Base-by-base conservation (phyloP, 2,797 vertebrate species). In the Acipenser oxyrinchus region DNA sequence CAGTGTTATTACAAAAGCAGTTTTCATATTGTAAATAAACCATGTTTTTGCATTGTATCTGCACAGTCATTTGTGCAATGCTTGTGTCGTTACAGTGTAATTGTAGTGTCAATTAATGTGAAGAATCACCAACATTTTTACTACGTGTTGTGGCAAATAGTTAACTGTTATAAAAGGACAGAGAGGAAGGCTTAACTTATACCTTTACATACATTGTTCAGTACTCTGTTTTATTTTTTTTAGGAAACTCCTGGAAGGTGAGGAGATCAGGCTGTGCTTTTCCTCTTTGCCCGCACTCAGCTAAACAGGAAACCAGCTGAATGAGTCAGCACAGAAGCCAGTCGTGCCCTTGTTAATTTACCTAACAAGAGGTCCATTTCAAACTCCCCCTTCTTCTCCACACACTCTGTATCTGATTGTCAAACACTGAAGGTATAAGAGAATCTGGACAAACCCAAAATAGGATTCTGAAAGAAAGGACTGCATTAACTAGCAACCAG, bases 331-430 rank as follows among this genome's bases (percentile, higher is more conserved):
- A 71, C 66, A 67, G 76, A 91, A 90, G 88, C 82, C 75, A 86
- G 75, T 86, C 70, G 86, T 73, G 88, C 89, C 90, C 90, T 91
- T 90, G 90, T 88, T 79, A 55, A 55, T 10, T n/a, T 55, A 55
- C 72, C 73, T 71, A 76, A 83, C 89, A 91, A 91, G 89, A 90
- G 88, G 88, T 88, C 84, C 80, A 82, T 78, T 67, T 78, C 67
- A 83, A 87, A 81, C 84, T 91, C 88, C 90, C 90, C 90, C 90
- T 91, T 91, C 87, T 91, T 91, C 90, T 91, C 84, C 88, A 90
- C 90, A 90, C 86, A 60, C 70, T 77, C 62, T 75, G 69, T 81
- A 76, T 76, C 65, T 79, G 66, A 75, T 72, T 78, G 77, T 77
- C 64, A 72, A 72, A 74, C 69, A 74, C 72, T 52, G 71, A 79